phyloP scores from a whole-genome alignment of 2,113 vertebrate genomes.

The Sylvicapra grimmia region DNA sequence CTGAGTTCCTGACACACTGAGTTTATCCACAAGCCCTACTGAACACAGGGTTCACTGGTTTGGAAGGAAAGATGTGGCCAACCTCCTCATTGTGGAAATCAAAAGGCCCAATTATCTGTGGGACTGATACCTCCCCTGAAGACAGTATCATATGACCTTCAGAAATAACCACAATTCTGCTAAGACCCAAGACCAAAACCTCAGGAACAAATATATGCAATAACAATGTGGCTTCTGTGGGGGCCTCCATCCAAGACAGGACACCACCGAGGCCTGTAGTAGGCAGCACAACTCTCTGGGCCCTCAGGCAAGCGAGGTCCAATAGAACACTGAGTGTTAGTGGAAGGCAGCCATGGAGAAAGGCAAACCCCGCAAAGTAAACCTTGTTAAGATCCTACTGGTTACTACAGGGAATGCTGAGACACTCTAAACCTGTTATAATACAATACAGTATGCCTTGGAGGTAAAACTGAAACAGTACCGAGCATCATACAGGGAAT shows the following conservation, averaged over 20 bases:
- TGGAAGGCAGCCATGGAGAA: background rate
- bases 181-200: background rate
- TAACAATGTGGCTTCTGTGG: background rate
- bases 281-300: background rate
- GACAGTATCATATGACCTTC: background rate
- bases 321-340: background rate
- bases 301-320: background rate
- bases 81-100: background rate
- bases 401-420: background rate
- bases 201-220: background rate
- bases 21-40: background rate
- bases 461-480: background rate
- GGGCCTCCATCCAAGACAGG: background rate
- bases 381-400: background rate
- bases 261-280: background rate
- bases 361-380: background rate
- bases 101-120: background rate
- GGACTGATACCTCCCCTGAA: background rate
- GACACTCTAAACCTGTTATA: background rate
- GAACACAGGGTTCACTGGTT: background rate
- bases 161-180: background rate
- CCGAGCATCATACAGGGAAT: background rate
- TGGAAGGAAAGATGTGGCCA: background rate
- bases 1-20: background rate
- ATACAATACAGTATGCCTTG: background rate